Conservation (phyloP, 2,797 vertebrate genomes). For the Eupleurogrammus muticus region DNA sequence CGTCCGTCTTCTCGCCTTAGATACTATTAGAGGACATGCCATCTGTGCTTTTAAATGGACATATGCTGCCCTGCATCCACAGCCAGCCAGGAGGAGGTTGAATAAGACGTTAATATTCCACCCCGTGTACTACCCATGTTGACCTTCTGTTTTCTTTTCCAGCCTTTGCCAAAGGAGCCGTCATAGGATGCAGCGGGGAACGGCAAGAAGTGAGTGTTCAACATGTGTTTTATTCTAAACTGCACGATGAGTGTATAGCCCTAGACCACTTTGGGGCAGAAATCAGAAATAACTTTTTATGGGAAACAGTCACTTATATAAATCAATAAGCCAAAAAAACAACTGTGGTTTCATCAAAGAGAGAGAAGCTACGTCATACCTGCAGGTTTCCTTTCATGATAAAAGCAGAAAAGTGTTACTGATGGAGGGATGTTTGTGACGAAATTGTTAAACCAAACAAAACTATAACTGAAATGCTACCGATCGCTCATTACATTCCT, state of each 20-base stretch:
- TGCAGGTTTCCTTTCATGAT: constrained; percentile 28
- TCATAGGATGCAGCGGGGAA: constrained; percentile 79
- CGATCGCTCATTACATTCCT: background rate
- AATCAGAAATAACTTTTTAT: constrained; percentile 22
- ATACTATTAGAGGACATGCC: constrained; percentile 64
- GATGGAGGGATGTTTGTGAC: constrained; percentile 10
- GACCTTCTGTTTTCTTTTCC: constrained; percentile 59
- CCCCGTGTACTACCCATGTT: constrained; percentile 10
- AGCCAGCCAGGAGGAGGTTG: constrained; percentile 38
- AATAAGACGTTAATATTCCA: constrained; percentile 28
- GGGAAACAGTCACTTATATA: constrained; percentile 54
- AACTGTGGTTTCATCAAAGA: constrained; percentile 57
- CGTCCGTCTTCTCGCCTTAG: constrained; percentile 43
- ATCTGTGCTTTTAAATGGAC: constrained; percentile 72
- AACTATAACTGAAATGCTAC: background rate
- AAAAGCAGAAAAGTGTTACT: constrained; percentile 7
- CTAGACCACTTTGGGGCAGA: constrained; percentile 8
- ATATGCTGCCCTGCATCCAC: constrained; percentile 63
- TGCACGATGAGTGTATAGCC: constrained; percentile 16
- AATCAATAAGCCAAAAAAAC: constrained; percentile 25
- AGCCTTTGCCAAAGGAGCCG: constrained; percentile 89
- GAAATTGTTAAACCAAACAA: constrained; percentile 9
- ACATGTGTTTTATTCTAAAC: constrained; percentile 23
- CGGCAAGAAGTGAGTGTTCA: constrained; percentile 68
- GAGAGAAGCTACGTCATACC: constrained; percentile 27